These are phyloP conservation scores for Diaprepes abbreviatus DNA, from an alignment of 2,888 invertebrate species.

Conservation along the genomic window DNA sequence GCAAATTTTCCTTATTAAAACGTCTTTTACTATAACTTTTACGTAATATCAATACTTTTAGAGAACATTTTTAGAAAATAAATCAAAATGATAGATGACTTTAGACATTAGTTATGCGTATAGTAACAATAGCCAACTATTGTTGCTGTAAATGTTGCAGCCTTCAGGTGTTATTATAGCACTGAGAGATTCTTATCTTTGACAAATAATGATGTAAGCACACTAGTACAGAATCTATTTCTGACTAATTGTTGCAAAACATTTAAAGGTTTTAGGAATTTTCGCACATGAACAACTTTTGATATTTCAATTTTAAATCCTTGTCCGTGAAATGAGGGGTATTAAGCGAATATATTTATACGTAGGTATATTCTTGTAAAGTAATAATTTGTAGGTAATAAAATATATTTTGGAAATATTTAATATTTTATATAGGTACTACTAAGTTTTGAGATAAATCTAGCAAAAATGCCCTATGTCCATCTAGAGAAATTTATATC, in stretches of 20 bases:
- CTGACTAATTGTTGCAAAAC: constrained; percentile 8
- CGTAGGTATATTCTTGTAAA: no score
- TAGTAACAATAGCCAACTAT: constrained; percentile 58
- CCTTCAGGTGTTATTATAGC: constrained; percentile 33
- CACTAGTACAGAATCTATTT: neutral
- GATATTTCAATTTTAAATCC: neutral
- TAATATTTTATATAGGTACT: no score
- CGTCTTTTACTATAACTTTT: no score
- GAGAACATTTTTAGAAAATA: neutral
- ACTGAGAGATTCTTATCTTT: constrained; percentile 32
- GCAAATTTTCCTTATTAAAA: no score
- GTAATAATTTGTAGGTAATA: no score
- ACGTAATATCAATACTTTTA: neutral
- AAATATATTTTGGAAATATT: no score
- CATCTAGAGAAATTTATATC: no score
- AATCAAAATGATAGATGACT: constrained; percentile 16
- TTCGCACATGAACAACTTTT: constrained; percentile 3
- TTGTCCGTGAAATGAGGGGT: no score
- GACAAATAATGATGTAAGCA: constrained; percentile 37
- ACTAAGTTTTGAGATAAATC: no score
- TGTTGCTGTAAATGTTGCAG: constrained; percentile 50
- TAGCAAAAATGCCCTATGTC: no score
- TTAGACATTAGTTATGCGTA: constrained; percentile 58
- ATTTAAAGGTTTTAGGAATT: constrained; percentile 6
- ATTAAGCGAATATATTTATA: no score